A percentile compares a stretch with the other conserved stretches of the same genome.
phyloP scores from a whole-genome alignment of 2,113 vertebrate genomes.

The Pseudorasbora parva region DNA sequence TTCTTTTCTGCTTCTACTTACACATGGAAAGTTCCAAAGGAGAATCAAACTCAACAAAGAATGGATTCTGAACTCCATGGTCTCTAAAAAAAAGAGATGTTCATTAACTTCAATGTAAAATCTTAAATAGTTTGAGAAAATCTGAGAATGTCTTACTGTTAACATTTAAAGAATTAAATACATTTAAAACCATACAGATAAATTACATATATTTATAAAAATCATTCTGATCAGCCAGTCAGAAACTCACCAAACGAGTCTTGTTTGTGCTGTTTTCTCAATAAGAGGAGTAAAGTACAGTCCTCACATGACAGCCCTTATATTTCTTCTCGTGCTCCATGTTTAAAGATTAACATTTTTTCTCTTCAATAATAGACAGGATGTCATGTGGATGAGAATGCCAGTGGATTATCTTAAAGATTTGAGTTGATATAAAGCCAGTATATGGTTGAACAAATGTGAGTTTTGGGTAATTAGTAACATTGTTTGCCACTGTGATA shows the following conservation, averaged over 20 bases:
- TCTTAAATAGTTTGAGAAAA: neutral
- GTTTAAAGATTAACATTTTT: conserved; percentile 78
- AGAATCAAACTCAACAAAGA: conserved; percentile 20
- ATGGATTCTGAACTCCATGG: conserved; percentile 1
- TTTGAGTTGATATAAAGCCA: neutral
- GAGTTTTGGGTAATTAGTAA: neutral
- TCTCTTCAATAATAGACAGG: conserved; percentile 23
- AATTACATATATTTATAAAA: neutral
- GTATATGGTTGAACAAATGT: neutral
- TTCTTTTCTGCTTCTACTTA: neutral
- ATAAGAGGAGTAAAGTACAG: conserved; percentile 72
- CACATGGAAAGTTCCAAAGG: conserved; percentile 4
- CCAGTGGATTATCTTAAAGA: no score
- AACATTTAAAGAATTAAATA: neutral
- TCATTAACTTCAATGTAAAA: neutral
- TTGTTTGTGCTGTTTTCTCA: neutral
- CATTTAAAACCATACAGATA: neutral
- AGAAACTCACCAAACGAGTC: neutral
- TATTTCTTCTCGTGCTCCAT: conserved; percentile 54
- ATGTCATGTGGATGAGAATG: neutral
- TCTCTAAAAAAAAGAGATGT: neutral
- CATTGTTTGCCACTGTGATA: neutral
- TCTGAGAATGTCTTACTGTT: neutral
- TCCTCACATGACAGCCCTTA: conserved; percentile 72
- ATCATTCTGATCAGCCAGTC: neutral